phyloP scores from a whole-genome alignment of 2,113 vertebrate genomes.

The Podocnemis expansa region DNA sequence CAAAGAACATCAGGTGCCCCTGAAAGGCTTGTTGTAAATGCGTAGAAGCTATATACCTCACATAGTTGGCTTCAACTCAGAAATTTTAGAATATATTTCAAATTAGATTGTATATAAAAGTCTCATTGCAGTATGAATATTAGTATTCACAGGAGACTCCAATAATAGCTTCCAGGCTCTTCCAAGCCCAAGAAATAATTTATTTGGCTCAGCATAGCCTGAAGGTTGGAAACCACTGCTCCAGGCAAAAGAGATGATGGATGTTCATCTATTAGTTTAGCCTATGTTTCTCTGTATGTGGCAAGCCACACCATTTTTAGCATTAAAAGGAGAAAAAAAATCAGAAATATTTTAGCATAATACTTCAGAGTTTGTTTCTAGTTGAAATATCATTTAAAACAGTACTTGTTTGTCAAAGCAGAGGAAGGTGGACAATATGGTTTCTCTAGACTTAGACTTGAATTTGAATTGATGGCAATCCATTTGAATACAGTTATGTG shows the following conservation, averaged over 20 bases:
- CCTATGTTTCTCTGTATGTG: not conserved
- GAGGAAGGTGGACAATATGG: not conserved
- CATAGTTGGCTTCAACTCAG: not conserved
- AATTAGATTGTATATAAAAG: not conserved
- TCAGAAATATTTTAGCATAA: conserved; percentile 36
- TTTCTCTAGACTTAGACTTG: no score
- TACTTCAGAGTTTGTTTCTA: conserved; percentile 16
- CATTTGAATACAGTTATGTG: no score
- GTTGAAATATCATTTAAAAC: conserved; percentile 32
- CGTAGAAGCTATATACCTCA: not conserved
- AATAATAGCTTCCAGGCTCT: conserved; percentile 55
- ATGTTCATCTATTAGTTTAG: conserved; percentile 40
- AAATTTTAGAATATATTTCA: conserved; percentile 29
- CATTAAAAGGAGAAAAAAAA: conserved; percentile 16
- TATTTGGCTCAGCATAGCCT: conserved; percentile 59
- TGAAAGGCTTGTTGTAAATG: not conserved
- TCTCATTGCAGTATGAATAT: not conserved
- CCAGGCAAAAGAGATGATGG: conserved; percentile 64
- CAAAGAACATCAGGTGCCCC: not conserved
- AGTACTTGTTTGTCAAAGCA: conserved; percentile 1
- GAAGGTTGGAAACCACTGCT: conserved; percentile 65
- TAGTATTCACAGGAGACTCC: conserved; percentile 45
- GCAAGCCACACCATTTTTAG: not conserved
- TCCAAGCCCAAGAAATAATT: conserved; percentile 13
- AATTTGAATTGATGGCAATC: no score